Conservation (phyloP, 2,113 vertebrate genomes). For the Sisor rabdophorus region DNA sequence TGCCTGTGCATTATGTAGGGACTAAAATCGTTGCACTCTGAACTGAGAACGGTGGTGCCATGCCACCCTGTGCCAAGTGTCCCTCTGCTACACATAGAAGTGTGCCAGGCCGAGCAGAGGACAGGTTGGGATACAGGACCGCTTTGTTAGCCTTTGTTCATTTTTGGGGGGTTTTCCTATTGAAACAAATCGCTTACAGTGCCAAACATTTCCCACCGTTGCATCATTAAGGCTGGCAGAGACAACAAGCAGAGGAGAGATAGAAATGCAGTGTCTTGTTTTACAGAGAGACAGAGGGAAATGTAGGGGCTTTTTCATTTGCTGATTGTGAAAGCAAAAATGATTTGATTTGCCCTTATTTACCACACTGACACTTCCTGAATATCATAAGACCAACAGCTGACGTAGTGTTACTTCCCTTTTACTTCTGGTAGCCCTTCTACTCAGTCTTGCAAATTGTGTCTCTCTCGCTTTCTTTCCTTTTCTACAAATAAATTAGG, state of each 20-base stretch:
- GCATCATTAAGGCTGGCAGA: conserved; percentile 59
- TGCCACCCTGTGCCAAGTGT: conserved; percentile 3
- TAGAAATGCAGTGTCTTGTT: conserved; percentile 11
- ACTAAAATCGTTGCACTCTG: background rate
- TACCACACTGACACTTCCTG: background rate
- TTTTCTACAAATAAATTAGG: background rate
- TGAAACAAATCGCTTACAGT: conserved; percentile 53
- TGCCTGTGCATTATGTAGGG: background rate
- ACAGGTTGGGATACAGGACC: conserved; percentile 30
- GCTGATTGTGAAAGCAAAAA: conserved; percentile 56
- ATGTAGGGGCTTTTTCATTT: conserved; percentile 19
- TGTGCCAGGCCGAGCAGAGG: conserved; percentile 1
- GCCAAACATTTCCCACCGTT: conserved; percentile 60
- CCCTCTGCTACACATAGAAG: background rate
- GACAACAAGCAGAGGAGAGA: conserved; percentile 53
- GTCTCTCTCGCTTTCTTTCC: too few species aligned
- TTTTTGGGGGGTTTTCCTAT: conserved; percentile 20
- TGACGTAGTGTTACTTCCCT: background rate
- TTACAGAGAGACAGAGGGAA: conserved; percentile 35
- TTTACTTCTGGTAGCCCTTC: too few species aligned
- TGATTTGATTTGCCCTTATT: conserved; percentile 13
- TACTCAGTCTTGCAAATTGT: background rate
- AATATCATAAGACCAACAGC: background rate
- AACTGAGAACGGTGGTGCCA: conserved; percentile 1
- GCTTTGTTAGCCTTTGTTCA: conserved; percentile 14